These are phyloP conservation scores for Liodrosophila aerea DNA, from an alignment of 2,888 invertebrate genomes.

Conservation along the genomic window DNA sequence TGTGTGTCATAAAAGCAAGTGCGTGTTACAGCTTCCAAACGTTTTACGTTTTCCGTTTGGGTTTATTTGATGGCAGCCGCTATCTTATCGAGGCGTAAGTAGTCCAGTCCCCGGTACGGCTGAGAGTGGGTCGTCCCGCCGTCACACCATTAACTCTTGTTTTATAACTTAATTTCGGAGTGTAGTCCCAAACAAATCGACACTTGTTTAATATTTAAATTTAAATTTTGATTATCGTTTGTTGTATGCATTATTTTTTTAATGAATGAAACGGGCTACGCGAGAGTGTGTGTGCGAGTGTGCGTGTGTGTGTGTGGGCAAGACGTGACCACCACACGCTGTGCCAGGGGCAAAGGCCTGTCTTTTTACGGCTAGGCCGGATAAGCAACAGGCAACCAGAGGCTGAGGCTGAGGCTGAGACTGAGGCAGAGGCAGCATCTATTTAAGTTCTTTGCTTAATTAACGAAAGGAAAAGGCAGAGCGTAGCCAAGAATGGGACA, in stretches of 20 bases:
- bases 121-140: constrained; percentile 34
- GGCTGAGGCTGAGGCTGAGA: constrained; percentile 35
- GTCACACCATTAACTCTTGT: constrained; percentile 64
- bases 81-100: constrained; percentile 63
- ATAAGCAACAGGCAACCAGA: neutral
- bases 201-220: constrained; percentile 72
- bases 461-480: constrained; percentile 61
- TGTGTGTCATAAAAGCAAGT: constrained; percentile 35
- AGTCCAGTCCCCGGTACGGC: constrained; percentile 19
- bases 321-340: constrained; percentile 59
- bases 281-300: constrained; percentile 39
- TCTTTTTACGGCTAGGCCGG: constrained; percentile 3
- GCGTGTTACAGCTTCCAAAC: constrained; percentile 46
- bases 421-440: constrained; percentile 37
- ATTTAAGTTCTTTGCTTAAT: constrained; percentile 72
- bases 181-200: constrained; percentile 51
- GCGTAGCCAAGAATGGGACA: constrained; percentile 69
- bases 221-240: constrained; percentile 52
- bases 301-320: constrained; percentile 44
- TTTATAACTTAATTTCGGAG: constrained; percentile 70
- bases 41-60: constrained; percentile 10
- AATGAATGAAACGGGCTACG: constrained; percentile 61
- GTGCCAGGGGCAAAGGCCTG: constrained; percentile 24
- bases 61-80: constrained; percentile 54
- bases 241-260: constrained; percentile 35